Evolutionary conservation across 2,113 vertebrate genomes (phyloP).

Genomic region (Neoarius graeffei): DNA sequence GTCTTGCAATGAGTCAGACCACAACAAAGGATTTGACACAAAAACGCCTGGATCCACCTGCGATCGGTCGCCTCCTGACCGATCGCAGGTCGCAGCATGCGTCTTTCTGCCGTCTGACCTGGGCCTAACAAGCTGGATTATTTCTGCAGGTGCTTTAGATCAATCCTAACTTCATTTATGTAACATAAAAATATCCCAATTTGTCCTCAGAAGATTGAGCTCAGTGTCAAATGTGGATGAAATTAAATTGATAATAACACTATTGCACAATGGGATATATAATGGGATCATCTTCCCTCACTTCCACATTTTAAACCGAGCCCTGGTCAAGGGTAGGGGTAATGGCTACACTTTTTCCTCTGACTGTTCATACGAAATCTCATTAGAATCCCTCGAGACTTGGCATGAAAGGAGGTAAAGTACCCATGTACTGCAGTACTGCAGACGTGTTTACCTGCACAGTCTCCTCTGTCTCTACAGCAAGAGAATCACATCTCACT

Average conservation of each 20-base stretch:
- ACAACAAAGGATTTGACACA: too few species aligned
- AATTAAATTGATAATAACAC: background rate
- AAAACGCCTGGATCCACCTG: too few species aligned
- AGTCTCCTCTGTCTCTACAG: background rate
- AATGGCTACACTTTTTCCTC: background rate
- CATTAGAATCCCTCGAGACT: background rate
- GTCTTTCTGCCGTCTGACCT: too few species aligned
- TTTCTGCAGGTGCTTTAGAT: background rate
- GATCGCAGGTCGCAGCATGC: too few species aligned
- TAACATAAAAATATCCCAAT: background rate
- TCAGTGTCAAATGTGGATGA: background rate
- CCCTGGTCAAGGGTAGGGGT: background rate
- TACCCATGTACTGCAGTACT: background rate
- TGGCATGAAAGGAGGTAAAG: background rate
- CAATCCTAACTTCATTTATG: background rate
- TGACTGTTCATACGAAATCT: background rate
- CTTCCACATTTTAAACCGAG: background rate
- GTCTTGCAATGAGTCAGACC: too few species aligned
- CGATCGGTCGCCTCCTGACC: too few species aligned
- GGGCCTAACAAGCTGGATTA: background rate
- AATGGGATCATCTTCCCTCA: background rate
- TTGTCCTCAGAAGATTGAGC: background rate
- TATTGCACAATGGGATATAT: background rate
- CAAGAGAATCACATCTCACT: conserved; percentile 25
- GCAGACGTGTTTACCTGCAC: background rate